A percentile compares a stretch with the other conserved stretches of the same genome.
Evolutionary conservation across 1,140 invertebrate genomes (phyloP).

Genomic region (Microplitis mediator): DNA sequence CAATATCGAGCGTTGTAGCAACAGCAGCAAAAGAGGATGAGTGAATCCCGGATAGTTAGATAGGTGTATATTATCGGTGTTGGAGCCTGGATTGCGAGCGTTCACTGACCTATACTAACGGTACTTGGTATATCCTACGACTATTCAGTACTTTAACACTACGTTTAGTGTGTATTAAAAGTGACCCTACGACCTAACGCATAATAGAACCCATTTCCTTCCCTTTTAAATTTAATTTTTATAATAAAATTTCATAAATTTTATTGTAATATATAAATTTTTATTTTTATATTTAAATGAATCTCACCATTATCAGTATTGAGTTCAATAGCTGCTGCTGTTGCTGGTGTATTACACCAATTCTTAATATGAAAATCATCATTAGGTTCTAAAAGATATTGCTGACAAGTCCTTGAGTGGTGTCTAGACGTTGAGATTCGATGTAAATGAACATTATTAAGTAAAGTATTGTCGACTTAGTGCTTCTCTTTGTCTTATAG

Average conservation of each 20-base stretch:
- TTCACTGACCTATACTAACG: conserved; percentile 45
- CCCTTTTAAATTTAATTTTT: too few species aligned
- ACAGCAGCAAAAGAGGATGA: background rate
- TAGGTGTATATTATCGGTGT: conserved; percentile 20
- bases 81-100: conserved; percentile 38
- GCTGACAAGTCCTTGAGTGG: conserved; percentile 65
- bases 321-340: conserved; percentile 48
- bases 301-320: conserved; percentile 56
- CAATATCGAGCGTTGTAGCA: conserved; percentile 43
- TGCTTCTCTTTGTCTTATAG: conserved; percentile 84
- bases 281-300: background rate
- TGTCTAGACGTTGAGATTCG: conserved; percentile 57
- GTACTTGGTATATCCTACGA: conserved; percentile 4
- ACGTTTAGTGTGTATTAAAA: too few species aligned
- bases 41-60: conserved; percentile 32
- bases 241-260: too few species aligned
- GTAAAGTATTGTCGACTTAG: conserved; percentile 76
- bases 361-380: conserved; percentile 52
- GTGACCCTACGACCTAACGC: too few species aligned
- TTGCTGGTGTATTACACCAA: conserved; percentile 44
- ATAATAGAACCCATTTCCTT: too few species aligned
- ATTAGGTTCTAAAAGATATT: conserved; percentile 71
- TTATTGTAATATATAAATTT: background rate
- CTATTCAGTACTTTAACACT: too few species aligned
- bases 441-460: conserved; percentile 81